Percentiles rank a stretch among this genome's conserved stretches.
Conservation (phyloP, 2,888 invertebrate species). For the Patella pellucida region DNA sequence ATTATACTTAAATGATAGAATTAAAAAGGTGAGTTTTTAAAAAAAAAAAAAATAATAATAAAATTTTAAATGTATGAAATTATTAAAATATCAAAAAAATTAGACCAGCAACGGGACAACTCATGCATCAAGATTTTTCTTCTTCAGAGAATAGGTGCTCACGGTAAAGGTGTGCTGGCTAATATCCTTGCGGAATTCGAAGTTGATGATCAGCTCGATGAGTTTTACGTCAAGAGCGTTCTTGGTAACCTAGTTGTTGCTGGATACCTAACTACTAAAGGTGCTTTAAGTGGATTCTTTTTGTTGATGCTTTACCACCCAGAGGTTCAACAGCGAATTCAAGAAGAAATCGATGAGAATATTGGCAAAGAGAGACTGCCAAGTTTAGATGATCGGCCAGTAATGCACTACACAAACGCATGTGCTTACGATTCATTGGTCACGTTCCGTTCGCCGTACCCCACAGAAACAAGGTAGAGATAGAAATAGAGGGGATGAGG, state of each 20-base stretch:
- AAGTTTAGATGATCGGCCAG: constrained; percentile 4
- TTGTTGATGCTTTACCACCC: background rate
- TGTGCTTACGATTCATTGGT: background rate
- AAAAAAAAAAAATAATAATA: too few species aligned
- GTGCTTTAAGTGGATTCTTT: background rate
- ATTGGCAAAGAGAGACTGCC: background rate
- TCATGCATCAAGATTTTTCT: too few species aligned
- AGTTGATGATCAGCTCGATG: background rate
- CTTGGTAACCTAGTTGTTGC: background rate
- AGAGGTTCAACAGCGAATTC: background rate
- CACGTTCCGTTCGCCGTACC: background rate
- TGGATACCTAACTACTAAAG: background rate
- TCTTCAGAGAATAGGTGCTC: too few species aligned
- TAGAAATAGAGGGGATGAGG: background rate
- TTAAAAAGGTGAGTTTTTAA: too few species aligned
- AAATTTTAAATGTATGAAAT: too few species aligned
- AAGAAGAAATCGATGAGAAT: constrained; percentile 1
- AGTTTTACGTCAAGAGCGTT: background rate
- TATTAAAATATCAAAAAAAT: too few species aligned
- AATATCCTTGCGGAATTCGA: background rate
- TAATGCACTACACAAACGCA: background rate
- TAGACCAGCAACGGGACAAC: too few species aligned
- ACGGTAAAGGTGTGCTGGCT: background rate
- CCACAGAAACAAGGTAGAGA: background rate
- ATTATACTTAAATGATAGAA: too few species aligned